Conservation (phyloP, 1,140 invertebrate species). For the Calosoma granatense region DNA sequence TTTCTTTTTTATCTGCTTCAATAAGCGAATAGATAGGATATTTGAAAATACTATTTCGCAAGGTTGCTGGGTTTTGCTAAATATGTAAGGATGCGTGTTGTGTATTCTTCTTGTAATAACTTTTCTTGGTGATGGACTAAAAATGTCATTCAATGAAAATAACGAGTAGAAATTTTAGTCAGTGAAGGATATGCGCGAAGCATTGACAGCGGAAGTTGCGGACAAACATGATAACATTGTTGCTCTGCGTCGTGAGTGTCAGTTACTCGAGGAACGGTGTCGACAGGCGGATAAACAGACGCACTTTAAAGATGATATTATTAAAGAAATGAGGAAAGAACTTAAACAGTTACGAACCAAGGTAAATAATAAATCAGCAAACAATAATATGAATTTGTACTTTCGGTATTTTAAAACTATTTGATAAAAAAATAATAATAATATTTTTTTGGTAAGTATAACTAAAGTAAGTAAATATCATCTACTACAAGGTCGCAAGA, state of each 20-base stretch:
- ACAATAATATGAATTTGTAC: neutral
- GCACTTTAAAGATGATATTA: conserved; percentile 42
- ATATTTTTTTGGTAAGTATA: neutral
- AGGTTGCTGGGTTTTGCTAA: too few species aligned
- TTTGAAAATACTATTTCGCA: too few species aligned
- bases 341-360: conserved; percentile 29
- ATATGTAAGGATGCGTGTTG: too few species aligned
- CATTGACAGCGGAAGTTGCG: conserved; percentile 39
- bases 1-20: too few species aligned
- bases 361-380: too few species aligned
- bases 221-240: conserved; percentile 38
- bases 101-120: too few species aligned
- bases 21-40: too few species aligned
- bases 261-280: conserved; percentile 37
- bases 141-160: too few species aligned
- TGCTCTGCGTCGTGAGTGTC: conserved; percentile 32
- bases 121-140: too few species aligned
- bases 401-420: neutral
- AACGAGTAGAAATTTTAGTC: conserved; percentile 25
- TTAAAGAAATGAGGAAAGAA: conserved; percentile 41
- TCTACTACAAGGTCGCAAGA: too few species aligned
- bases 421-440: neutral
- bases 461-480: too few species aligned
- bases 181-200: conserved; percentile 35
- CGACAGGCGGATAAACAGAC: conserved; percentile 35